Evolutionary conservation across 2,113 vertebrate genomes (phyloP), one percentile per base, ranked within the genome.

Genomic region (Heterochromis multidens): DNA sequence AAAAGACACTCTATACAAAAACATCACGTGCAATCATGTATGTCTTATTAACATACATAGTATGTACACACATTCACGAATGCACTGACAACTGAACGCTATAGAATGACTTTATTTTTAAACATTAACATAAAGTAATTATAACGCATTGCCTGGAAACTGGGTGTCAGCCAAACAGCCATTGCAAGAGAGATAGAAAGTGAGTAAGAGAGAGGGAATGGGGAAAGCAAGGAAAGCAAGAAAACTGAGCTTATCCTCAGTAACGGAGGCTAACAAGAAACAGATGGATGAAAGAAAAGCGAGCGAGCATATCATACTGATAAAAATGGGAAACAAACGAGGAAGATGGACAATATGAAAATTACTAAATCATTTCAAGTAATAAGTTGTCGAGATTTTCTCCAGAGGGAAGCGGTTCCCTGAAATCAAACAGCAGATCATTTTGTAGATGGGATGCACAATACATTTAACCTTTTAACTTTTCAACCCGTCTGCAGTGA

Each of bases 91-190:
- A 87, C 59, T 57, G 84, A 76, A 87, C 49, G 52, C 62, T 76
- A 43, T 83, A 49, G 19, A 74, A 86, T 87, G 11, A 70, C 90
- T 87, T 81, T 40, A 77, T 65, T 88, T 87, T 83, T 58, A 27
- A 31, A 46, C 77, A 88, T 57, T 65, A 92, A 86, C 85, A 92
- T 86, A 93, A 95, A 92, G 65, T 92, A 94, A 94, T 94, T 94
- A 91, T 85, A 82, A 89, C 83, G 87, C 91, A 81, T 59, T 84
- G 88, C 83, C 82, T 84, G 65, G 37, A 88, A 91, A 93, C 82
- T 95, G 92, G 91, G 85, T 77, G 62, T 49, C 60, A 29, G 93
- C 89, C 94, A 94, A 92, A 63, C 90, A 90, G 90, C 65, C 80
- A 29, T 57, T 52, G 61, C 10, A 46, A 13, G 6, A 33, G 31